Evolutionary conservation across 2,797 vertebrate species (phyloP).

Genomic region (Micropoecilia bifurca): DNA sequence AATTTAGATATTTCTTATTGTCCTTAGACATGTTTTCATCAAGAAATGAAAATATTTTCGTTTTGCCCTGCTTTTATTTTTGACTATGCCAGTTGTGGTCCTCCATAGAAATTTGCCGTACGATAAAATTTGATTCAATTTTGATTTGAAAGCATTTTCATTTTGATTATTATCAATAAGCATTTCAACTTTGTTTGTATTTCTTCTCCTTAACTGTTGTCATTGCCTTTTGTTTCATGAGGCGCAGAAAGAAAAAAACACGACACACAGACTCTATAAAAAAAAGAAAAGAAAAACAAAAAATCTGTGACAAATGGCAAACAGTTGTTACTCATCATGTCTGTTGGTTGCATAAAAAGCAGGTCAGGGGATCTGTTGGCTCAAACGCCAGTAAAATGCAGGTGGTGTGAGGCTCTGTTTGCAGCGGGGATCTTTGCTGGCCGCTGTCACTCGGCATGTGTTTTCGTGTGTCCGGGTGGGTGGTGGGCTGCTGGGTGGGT

Average conservation of each 20-base stretch:
- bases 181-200: background rate
- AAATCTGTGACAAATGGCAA: slow-evolving; percentile 39
- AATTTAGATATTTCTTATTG: no score
- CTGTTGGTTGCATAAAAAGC: slow-evolving; percentile 46
- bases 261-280: slow-evolving; percentile 18
- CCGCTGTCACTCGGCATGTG: slow-evolving; percentile 55
- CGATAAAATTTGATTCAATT: no score
- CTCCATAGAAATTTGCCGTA: no score
- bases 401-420: slow-evolving; percentile 44
- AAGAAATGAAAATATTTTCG: no score
- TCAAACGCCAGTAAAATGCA: slow-evolving; percentile 29
- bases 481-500: slow-evolving; percentile 65
- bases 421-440: slow-evolving; percentile 29
- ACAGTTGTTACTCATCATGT: slow-evolving; percentile 35
- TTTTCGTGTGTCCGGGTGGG: slow-evolving; percentile 53
- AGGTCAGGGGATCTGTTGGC: slow-evolving; percentile 46
- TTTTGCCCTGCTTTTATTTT: no score
- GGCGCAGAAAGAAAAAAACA: slow-evolving; percentile 1
- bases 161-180: background rate
- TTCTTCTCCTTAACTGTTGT: background rate
- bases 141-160: background rate
- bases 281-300: background rate
- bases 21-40: no score
- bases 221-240: slow-evolving; percentile 13
- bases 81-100: no score